Percentiles rank a stretch among this genome's conserved stretches.
Conservation (phyloP, 2,113 vertebrate genomes). For the Aegithalos caudatus region DNA sequence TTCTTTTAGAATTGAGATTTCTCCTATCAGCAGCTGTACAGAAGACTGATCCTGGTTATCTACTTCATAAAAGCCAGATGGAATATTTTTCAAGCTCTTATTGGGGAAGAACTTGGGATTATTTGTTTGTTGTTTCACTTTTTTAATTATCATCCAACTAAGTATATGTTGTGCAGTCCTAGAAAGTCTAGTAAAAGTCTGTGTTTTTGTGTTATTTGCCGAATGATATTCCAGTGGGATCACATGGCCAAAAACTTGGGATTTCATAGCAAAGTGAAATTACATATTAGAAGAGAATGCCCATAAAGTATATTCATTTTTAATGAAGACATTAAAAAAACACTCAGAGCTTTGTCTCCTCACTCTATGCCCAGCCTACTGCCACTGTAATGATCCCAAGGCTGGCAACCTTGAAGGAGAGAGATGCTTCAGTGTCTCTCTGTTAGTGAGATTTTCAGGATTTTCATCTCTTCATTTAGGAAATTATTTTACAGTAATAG, state of each 20-base stretch:
- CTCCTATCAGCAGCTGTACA: background rate
- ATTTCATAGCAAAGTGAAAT: background rate
- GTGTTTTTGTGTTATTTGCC: background rate
- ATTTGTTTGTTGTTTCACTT: background rate
- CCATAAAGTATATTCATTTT: background rate
- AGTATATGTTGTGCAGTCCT: background rate
- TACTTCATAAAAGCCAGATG: background rate
- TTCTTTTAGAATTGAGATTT: background rate
- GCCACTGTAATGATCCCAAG: background rate
- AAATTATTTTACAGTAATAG: background rate
- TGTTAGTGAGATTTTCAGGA: background rate
- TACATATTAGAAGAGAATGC: background rate
- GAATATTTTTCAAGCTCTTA: background rate
- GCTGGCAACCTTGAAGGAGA: background rate
- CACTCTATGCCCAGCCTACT: background rate
- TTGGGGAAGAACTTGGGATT: background rate
- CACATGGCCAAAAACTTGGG: background rate
- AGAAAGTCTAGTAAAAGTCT: background rate
- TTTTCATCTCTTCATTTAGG: background rate
- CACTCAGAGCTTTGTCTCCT: background rate
- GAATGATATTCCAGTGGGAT: background rate
- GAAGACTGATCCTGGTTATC: background rate
- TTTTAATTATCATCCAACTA: background rate
- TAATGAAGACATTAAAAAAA: background rate
- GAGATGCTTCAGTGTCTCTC: background rate